Percentiles rank a stretch among this genome's conserved stretches.
Evolutionary conservation across 2,797 vertebrate genomes (phyloP).

Genomic region (Cynopterus sphinx): DNA sequence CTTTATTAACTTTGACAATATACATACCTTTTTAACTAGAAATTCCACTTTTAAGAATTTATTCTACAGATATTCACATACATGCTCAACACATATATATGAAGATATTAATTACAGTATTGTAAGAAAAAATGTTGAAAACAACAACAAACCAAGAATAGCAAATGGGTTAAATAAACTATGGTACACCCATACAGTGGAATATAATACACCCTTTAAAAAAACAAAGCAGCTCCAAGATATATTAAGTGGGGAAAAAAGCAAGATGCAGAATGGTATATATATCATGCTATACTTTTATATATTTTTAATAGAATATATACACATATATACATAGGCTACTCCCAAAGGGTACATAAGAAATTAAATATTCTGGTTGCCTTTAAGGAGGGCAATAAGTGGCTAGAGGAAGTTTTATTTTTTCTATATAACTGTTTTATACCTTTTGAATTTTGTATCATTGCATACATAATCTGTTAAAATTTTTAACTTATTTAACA

Average conservation of each 20-base stretch:
- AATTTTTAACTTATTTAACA: background rate
- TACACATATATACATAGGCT: background rate
- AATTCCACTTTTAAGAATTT: conserved; percentile 27
- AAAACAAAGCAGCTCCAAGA: background rate
- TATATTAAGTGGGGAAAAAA: background rate
- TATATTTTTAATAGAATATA: background rate
- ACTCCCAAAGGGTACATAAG: background rate
- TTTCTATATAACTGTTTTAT: background rate
- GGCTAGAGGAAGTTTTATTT: background rate
- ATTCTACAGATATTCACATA: background rate
- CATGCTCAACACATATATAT: background rate
- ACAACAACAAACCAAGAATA: background rate
- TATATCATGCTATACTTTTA: background rate
- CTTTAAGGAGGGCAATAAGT: background rate
- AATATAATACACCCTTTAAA: background rate
- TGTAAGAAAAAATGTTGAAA: conserved; percentile 24
- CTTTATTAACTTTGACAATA: background rate
- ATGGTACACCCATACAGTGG: background rate
- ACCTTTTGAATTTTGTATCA: background rate
- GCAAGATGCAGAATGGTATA: background rate
- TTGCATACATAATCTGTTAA: background rate
- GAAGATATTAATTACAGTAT: background rate
- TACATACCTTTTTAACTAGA: background rate
- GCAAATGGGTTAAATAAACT: conserved; percentile 5
- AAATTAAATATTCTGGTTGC: background rate